Percentiles rank a stretch among this genome's conserved stretches.
Conservation (phyloP, 2,113 vertebrate genomes). For the Regulus satrapa region DNA sequence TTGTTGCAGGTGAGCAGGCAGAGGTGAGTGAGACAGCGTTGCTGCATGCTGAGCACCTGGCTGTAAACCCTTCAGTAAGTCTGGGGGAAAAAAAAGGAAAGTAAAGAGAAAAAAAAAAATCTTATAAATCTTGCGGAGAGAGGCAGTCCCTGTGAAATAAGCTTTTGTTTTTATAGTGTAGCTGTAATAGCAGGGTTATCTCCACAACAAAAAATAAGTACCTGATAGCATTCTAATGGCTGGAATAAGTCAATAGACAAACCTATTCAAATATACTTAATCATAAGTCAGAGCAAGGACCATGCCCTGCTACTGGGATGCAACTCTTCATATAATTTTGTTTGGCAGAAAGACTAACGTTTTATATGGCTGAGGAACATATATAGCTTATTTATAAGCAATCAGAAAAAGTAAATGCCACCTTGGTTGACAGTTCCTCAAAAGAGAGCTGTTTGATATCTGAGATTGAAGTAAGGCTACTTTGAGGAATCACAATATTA, state of each 20-base stretch:
- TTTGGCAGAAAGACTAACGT: not conserved
- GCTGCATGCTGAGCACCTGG: constrained; percentile 86
- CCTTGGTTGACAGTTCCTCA: not conserved
- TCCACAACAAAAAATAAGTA: not conserved
- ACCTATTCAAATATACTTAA: not conserved
- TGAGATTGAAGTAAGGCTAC: not conserved
- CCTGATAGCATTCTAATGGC: not conserved
- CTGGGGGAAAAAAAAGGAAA: constrained; percentile 50
- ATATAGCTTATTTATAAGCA: not conserved
- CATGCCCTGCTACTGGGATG: not conserved
- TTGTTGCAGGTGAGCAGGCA: constrained; percentile 94
- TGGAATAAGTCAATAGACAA: not conserved
- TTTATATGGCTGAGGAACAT: not conserved
- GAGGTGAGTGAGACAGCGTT: constrained; percentile 81
- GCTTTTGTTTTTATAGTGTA: not conserved
- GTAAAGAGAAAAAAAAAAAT: not conserved
- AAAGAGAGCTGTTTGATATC: not conserved
- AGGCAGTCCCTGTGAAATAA: not conserved
- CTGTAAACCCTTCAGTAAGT: constrained; percentile 98
- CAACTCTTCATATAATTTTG: not conserved
- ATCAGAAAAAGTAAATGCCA: not conserved
- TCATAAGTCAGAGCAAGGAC: not conserved
- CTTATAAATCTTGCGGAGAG: not conserved
- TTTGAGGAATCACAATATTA: not conserved
- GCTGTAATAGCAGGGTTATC: not conserved